phyloP scores from a whole-genome alignment of 2,113 vertebrate species.

The Mormyrus iriodes region DNA sequence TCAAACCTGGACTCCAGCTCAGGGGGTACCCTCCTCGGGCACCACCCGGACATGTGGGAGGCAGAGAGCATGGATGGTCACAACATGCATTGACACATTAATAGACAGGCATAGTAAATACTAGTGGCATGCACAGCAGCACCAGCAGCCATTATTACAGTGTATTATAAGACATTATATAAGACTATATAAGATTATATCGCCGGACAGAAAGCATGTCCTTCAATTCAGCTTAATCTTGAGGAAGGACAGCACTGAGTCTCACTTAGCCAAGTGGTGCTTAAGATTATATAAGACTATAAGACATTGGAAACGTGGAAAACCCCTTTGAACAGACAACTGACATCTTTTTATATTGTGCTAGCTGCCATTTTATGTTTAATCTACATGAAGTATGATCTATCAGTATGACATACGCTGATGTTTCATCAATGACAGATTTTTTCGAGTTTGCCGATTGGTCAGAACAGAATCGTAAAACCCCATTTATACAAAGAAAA shows the following conservation, averaged over 20 bases:
- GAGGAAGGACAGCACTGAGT: neutral
- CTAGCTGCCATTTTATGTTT: neutral
- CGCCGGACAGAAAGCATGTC: neutral
- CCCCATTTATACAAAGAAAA: neutral
- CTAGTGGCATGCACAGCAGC: too few species aligned
- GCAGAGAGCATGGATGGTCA: too few species aligned
- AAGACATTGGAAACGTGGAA: neutral
- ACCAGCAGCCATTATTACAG: too few species aligned
- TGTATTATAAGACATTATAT: too few species aligned
- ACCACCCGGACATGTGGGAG: too few species aligned
- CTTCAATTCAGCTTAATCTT: neutral
- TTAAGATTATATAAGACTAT: too few species aligned
- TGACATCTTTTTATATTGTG: neutral
- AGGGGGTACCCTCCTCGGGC: too few species aligned
- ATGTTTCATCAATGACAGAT: neutral
- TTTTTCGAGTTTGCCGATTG: neutral
- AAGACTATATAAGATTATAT: too few species aligned
- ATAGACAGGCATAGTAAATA: too few species aligned
- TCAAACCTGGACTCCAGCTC: too few species aligned
- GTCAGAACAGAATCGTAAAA: neutral
- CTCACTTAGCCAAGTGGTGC: neutral
- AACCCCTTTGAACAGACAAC: neutral
- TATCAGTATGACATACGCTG: neutral
- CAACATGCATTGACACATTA: too few species aligned
- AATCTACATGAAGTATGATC: neutral